Evolutionary conservation across 2,888 invertebrate genomes (phyloP), one percentile per base, ranked within the genome.

Genomic region (Argynnis bischoffii): DNA sequence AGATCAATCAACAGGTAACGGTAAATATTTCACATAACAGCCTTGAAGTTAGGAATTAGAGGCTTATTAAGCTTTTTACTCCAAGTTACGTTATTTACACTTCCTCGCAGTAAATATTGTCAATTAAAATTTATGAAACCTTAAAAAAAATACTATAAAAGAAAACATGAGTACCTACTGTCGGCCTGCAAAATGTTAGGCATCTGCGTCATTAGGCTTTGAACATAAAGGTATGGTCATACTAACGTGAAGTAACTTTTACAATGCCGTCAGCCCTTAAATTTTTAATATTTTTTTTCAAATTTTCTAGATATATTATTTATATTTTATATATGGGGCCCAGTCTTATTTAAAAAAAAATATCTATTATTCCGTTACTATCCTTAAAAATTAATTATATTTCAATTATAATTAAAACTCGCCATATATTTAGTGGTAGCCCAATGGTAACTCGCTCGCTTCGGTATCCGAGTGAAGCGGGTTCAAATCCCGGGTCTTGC

Each of bases 81-180:
- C 63, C 59, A 64, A 8, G 35, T 41, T 41, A 65, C 65, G 55
- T 66, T 57, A 63, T 64, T 65, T 55, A 48, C 63, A 66, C 66
- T 70, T 72, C 67, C 69, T 56, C 57, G 70, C 70, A 72, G 72
- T 72, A 72, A 72, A 72, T 72, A 69, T 63, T 69, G 72, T 70
- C 72, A 72, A 72, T 72, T 72, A 72, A 72, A 64, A 70, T 72
- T 72, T 72, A 72, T 69, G 60, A 69, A 66, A 67, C 51, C 66
- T 55, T 63, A 72, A 72, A 26, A 26, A 71, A 71, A 71, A 67
- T 61, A 54, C 47, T 16, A 64, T 50, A 54, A 50, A 63, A 71
- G 71, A 55, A 68, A 67, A 69, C 72, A 57, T 60, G 46, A 55
- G 63, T 69, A 66, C n/a, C n/a, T n/a, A n/a, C 64, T 59, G 67